A percentile compares a stretch with the other conserved stretches of the same genome.
Evolutionary conservation across 2,888 invertebrate genomes (phyloP).

Genomic region (Drosophila neonasuta): DNA sequence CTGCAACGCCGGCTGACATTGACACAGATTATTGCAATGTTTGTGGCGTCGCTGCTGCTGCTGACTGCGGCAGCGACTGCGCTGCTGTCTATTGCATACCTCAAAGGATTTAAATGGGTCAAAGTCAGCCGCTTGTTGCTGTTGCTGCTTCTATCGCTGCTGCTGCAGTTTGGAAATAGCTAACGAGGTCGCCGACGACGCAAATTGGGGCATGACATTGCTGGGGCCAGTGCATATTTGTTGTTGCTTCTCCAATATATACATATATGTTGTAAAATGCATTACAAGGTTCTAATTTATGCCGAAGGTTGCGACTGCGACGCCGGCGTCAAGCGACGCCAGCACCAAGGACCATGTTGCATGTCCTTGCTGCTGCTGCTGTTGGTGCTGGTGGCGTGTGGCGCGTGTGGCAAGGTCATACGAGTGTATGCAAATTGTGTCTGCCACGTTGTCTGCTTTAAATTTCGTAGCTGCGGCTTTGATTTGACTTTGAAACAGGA

Average conservation of each 20-base stretch:
- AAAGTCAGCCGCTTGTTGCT: slow-evolving; percentile 74
- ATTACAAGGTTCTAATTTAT: slow-evolving; percentile 65
- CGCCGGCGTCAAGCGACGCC: slow-evolving; percentile 15
- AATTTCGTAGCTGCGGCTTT: slow-evolving; percentile 21
- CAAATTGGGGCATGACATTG: slow-evolving; percentile 76
- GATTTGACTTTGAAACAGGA: slow-evolving; percentile 37
- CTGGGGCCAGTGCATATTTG: slow-evolving; percentile 31
- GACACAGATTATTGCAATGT: slow-evolving; percentile 73
- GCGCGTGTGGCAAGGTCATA: slow-evolving; percentile 46
- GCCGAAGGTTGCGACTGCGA: slow-evolving; percentile 47
- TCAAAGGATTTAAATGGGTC: slow-evolving; percentile 77
- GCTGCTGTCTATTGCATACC: slow-evolving; percentile 60
- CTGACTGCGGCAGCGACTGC: slow-evolving; percentile 28
- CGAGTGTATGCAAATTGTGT: slow-evolving; percentile 44
- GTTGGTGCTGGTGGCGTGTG: slow-evolving; percentile 10
- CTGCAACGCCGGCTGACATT: slow-evolving; percentile 74
- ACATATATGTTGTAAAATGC: slow-evolving; percentile 44
- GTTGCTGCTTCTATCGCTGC: slow-evolving; percentile 18
- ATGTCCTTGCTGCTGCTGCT: slow-evolving; percentile 41
- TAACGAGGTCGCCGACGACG: slow-evolving; percentile 64
- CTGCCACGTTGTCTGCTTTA: slow-evolving; percentile 44
- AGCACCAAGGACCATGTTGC: slow-evolving; percentile 32
- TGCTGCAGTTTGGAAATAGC: slow-evolving; percentile 67
- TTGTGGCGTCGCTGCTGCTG: slow-evolving; percentile 38
- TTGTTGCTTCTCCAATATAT: slow-evolving; percentile 32